Base-by-base conservation (phyloP, 2,888 invertebrate genomes). In the Acleris laterana region DNA sequence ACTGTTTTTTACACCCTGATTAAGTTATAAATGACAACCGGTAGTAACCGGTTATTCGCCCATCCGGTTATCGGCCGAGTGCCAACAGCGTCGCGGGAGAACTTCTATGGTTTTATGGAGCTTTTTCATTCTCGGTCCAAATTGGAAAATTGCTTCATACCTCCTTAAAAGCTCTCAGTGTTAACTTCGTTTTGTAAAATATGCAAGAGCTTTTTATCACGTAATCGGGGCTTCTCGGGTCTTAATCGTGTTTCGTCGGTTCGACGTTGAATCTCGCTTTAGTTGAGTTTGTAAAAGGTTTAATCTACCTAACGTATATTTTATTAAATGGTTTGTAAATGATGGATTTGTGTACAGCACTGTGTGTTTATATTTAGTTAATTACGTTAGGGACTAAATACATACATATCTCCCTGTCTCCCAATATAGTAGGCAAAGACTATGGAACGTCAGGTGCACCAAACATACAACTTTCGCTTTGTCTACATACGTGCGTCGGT, bases 51-150 rank as follows among this genome's bases (percentile, higher is more conserved):
- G 50, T 56, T 44, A 50, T 63, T 59, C 68, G 53, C 69, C 74
- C 72, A 78, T 75, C 74, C 74, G 68, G 64, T 58, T 71, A 76
- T 77, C 78, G 80, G 76, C 76, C 48, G 68, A 69, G 68, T 79
- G 81, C 81, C 80, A 82, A 78, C 75, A 74, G 69, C 49, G 28
- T 32, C 53, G 32, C 25, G 44, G 44, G 44, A 56, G n/a, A 56
- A 56, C 44, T 56, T 56, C 56, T 56, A 11, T 25, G 44, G 56
- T 56, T 44, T 56, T 44, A 57, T 25, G 44, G 46, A 46, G 25
- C 46, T 46, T 46, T 53, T 57, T 57, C 46, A 57, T 57, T 25
- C 42, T 17, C 57, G 57, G 17, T 16, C 46, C 17, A 57, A 57
- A 57, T 57, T 57, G 57, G 57, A 57, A 57, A 57, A 57, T 46